Conservation (phyloP, 2,113 vertebrate species). For the Scomber colias region DNA sequence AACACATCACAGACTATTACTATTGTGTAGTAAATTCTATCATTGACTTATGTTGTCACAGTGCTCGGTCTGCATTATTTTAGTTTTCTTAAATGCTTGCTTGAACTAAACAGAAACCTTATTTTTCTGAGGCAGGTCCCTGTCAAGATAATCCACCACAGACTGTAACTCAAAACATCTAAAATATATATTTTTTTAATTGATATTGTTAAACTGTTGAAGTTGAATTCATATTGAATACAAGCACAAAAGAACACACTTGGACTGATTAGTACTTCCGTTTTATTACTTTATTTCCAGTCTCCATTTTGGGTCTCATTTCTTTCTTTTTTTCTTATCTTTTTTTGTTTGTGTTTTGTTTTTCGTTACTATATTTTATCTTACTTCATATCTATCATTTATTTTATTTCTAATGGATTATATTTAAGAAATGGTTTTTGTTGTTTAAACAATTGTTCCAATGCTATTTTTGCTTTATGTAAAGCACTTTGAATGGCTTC, state of each 20-base stretch:
- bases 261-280: too few relatives aligned
- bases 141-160: too few relatives aligned
- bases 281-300: too few relatives aligned
- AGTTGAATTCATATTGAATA: background rate
- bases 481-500: too few relatives aligned
- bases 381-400: background rate
- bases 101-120: constrained; percentile 2
- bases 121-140: too few relatives aligned
- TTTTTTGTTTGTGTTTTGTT: too few relatives aligned
- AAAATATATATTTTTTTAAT: too few relatives aligned
- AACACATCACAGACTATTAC: background rate
- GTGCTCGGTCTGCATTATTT: background rate
- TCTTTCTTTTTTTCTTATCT: too few relatives aligned
- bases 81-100: background rate
- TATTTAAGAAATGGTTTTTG: background rate
- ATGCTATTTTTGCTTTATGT: background rate
- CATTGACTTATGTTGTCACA: background rate
- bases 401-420: too few relatives aligned
- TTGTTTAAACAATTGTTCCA: background rate
- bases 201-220: too few relatives aligned
- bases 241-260: background rate
- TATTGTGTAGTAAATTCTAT: constrained; percentile 6
- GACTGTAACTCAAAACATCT: too few relatives aligned
- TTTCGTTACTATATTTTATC: background rate
- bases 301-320: too few relatives aligned